These are phyloP conservation scores for Steatornis caripensis DNA, from an alignment of 2,113 vertebrate genomes.

Conservation along the genomic window DNA sequence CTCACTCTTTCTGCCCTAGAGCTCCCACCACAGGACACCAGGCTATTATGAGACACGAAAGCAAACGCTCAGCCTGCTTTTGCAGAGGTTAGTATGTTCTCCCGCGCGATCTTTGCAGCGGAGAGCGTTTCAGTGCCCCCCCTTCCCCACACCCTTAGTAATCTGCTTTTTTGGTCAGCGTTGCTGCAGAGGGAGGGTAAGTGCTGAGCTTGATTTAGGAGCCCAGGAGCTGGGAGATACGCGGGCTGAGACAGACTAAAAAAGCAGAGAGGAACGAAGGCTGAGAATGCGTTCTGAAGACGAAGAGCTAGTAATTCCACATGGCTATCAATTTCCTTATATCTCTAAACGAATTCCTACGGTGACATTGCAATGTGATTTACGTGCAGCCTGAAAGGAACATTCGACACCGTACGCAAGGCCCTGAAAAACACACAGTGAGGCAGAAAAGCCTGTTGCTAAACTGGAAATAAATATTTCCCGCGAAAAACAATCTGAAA, in stretches of 20 bases:
- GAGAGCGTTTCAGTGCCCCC: not conserved
- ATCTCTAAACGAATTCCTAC: conserved; percentile 47
- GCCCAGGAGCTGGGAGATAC: not conserved
- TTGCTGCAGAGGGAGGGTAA: not conserved
- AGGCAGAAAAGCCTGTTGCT: not conserved
- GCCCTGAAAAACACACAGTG: not conserved
- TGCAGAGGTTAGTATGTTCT: not conserved
- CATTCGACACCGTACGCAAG: not conserved
- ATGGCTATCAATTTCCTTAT: not conserved
- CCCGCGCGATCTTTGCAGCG: not conserved
- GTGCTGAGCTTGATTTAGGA: not conserved
- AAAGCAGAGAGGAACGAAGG: not conserved
- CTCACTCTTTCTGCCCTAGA: not conserved
- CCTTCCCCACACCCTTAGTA: not conserved
- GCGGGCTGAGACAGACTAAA: not conserved
- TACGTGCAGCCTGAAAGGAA: not conserved
- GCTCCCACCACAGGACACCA: not conserved
- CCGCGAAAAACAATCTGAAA: not conserved
- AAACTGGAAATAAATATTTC: not conserved
- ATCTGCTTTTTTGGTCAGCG: not conserved
- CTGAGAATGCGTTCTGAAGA: conserved; percentile 3
- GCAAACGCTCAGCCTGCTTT: not conserved
- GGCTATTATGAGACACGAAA: not conserved
- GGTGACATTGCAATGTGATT: conserved; percentile 20
- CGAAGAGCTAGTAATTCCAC: not conserved